Base-by-base conservation (phyloP, 2,113 vertebrate species). In the Taxidea taxus region DNA sequence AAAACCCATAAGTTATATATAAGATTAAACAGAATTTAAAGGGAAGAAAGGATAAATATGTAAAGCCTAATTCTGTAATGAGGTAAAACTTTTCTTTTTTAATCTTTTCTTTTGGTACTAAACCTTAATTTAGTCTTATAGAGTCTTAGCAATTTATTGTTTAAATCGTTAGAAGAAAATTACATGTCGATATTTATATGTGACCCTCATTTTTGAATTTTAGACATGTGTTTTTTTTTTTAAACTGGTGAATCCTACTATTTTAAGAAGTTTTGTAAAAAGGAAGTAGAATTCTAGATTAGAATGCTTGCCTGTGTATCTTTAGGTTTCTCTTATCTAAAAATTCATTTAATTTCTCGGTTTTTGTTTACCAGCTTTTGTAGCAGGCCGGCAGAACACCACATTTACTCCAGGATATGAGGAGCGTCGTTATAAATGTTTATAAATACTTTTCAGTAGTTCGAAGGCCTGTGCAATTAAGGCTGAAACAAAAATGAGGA, bases 1-100 rank as follows among this genome's bases (percentile, higher is more conserved):
- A 91, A 87, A 85, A 78, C n/a, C 54, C 54, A 31, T 16, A 88
- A 49, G 66, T 8, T 85, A 14, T 42, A 7, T 58, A 62, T 51
- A 83, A 95, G 90, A 72, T 47, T 81, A 91, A 80, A 58, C 37
- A 60, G 8, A 93, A 87, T 49, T 96, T 85, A 77, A 97, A 44
- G 20, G n/a, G 37, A 87, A 93, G 87, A 81, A 42, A 87, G 2
- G 5, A n/a, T 47, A 83, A 96, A 49, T 27, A 70, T 68, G 25
- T 58, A 72, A 80, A 93, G 11, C 9, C 84, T 74, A 91, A 90
- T 77, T 85, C 42, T 97, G 7, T 80, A 84, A 80, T 49, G n/a
- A 91, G 13, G 8, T 78, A 44, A 39, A 77, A 54, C 25, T 88
- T 92, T 62, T 66, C 21, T 56, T 92, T 64, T 78, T 47, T 16